phyloP scores from a whole-genome alignment of 2,113 vertebrate genomes.

The Cromileptes altivelis region DNA sequence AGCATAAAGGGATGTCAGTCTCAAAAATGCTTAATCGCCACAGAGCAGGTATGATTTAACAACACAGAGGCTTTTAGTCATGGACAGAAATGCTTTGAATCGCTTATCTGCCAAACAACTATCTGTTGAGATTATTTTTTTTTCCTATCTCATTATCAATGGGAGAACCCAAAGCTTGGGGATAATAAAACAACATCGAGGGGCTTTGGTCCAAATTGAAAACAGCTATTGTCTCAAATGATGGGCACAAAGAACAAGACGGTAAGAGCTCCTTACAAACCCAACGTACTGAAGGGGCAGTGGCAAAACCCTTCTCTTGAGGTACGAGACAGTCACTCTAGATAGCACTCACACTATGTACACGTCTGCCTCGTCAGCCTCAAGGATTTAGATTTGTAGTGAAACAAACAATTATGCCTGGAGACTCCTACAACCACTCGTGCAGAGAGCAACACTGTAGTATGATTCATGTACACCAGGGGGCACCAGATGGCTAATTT shows the following conservation, averaged over 20 bases:
- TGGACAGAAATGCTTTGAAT: not conserved
- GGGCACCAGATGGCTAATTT: conserved; percentile 74
- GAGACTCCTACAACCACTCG: conserved; percentile 10
- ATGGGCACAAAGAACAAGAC: not conserved
- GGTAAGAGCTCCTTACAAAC: not conserved
- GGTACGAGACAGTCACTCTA: not conserved
- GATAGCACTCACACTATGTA: not conserved
- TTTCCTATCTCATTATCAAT: not conserved
- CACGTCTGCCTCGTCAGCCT: not conserved
- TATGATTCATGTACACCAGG: conserved; percentile 70
- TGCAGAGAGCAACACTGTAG: conserved; percentile 37
- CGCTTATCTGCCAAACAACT: not conserved
- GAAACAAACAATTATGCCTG: conserved; percentile 21
- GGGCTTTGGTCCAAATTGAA: not conserved
- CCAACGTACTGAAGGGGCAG: not conserved
- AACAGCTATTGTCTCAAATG: not conserved
- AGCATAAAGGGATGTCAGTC: not conserved
- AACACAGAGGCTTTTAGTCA: not conserved
- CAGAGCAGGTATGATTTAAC: not conserved
- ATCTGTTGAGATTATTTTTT: not conserved
- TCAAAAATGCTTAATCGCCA: not conserved
- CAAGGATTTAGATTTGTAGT: conserved; percentile 15
- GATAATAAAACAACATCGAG: not conserved
- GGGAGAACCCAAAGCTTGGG: not conserved
- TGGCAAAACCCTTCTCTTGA: not conserved